Evolutionary conservation across 2,113 vertebrate species (phyloP).

Genomic region (Poeciliopsis turrubarensis): DNA sequence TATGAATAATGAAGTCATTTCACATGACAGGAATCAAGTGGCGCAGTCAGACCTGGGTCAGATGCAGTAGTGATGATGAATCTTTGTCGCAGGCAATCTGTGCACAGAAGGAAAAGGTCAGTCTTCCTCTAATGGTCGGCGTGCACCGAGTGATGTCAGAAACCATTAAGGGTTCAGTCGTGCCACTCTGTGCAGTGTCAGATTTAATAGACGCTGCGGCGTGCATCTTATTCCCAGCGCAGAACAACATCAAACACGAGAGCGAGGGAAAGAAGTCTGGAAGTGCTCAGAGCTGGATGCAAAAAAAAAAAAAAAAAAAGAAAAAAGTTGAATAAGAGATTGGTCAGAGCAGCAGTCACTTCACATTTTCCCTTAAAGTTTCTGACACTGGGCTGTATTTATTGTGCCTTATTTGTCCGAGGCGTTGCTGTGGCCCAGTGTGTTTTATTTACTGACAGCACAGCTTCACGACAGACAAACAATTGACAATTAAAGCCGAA

Average conservation of each 20-base stretch:
- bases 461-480: background rate
- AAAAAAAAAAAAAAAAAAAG: background rate
- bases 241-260: background rate
- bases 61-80: background rate
- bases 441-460: background rate
- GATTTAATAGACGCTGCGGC: background rate
- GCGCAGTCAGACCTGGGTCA: constrained; percentile 5
- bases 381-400: background rate
- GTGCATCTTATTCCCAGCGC: background rate
- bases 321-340: background rate
- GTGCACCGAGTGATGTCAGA: background rate
- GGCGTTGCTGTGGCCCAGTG: background rate
- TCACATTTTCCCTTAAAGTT: background rate
- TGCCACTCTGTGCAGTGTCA: background rate
- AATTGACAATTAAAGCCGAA: background rate
- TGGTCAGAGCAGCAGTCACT: background rate
- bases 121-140: background rate
- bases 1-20: constrained; percentile 33
- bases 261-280: background rate
- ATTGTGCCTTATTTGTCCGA: background rate
- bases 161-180: background rate
- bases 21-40: constrained; percentile 46
- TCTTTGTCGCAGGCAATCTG: background rate
- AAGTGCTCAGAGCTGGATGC: background rate
- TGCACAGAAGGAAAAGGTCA: background rate